Evolutionary conservation across 2,113 vertebrate genomes (phyloP).

Genomic region (Pterocles orientalis): DNA sequence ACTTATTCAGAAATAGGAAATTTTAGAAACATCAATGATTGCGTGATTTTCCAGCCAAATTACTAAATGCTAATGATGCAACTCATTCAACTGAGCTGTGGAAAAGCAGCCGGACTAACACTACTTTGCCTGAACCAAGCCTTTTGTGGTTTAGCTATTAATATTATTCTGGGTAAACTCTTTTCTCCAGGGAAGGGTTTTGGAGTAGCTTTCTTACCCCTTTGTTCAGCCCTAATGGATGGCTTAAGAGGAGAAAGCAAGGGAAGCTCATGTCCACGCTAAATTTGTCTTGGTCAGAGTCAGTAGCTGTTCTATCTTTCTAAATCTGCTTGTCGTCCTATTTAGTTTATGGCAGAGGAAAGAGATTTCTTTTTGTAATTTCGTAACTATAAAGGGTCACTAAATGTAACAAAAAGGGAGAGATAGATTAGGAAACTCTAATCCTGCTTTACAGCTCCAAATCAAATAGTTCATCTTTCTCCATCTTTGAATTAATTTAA

Average conservation of each 20-base stretch:
- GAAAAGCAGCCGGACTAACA: background rate
- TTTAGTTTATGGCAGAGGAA: background rate
- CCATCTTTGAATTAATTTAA: slow-evolving; percentile 26
- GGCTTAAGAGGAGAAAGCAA: background rate
- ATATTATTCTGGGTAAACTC: background rate
- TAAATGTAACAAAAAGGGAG: background rate
- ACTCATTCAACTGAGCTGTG: background rate
- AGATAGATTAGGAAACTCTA: background rate
- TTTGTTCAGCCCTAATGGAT: background rate
- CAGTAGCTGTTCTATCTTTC: background rate
- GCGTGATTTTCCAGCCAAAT: background rate
- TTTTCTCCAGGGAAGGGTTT: background rate
- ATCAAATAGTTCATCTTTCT: background rate
- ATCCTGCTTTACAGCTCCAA: slow-evolving; percentile 9
- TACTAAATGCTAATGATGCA: background rate
- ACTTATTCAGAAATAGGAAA: background rate
- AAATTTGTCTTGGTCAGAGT: background rate
- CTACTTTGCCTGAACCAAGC: background rate
- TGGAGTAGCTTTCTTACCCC: background rate
- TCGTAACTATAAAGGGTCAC: background rate
- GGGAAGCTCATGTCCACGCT: background rate
- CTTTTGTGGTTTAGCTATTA: background rate
- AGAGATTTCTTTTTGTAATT: background rate
- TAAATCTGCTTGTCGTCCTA: background rate
- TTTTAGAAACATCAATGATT: background rate